Base-by-base conservation (phyloP, 2,888 invertebrate species). In the Synanthedon andrenaeformis region DNA sequence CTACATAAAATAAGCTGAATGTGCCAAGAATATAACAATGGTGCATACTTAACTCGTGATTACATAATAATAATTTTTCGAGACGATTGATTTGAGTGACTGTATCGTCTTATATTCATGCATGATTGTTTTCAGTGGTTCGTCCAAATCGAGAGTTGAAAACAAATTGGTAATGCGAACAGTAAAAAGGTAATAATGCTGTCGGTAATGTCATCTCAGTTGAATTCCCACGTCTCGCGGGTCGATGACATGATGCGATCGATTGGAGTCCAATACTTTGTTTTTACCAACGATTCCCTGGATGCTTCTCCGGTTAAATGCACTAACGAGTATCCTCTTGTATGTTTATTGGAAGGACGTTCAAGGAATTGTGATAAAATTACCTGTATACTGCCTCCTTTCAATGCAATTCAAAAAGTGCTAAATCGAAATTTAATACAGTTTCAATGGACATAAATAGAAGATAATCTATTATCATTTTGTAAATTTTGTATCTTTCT, bases 221-320 rank as follows among this genome's bases (percentile, higher is more conserved):
- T 63, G 70, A 76, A 82, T 83, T 84, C 84, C 82, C 84, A 83
- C 83, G 79, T 79, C 69, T 59, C 53, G 56, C 65, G 63, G 84
- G 84, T 82, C 84, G 72, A 73, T 81, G 84, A 83, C 84, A 75
- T 69, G 55, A 19, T 13, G 65, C 60, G 66, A 74, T 76, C 77
- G 80, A 82, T 81, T 70, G 76, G 67, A 63, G 61, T 63, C 64
- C 45, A 49, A 23, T 17, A 23, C 19, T 17, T 35, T 19, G 69
- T 75, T 79, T 77, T 81, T 79, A 68, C 65, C 55, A 72, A 73
- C 70, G 75, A 79, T 80, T 74, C 79, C 67, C 58, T 60, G 63
- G 62, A 74, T 75, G 63, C 75, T 65, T 53, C 14, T 8, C 67
- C 71, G 66, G 64, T 19, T 64, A 65, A 61, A 61, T 58, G 55